These are phyloP conservation scores for Globodera rostochiensis DNA, from an alignment of 1,140 invertebrate genomes.

Conservation along the genomic window DNA sequence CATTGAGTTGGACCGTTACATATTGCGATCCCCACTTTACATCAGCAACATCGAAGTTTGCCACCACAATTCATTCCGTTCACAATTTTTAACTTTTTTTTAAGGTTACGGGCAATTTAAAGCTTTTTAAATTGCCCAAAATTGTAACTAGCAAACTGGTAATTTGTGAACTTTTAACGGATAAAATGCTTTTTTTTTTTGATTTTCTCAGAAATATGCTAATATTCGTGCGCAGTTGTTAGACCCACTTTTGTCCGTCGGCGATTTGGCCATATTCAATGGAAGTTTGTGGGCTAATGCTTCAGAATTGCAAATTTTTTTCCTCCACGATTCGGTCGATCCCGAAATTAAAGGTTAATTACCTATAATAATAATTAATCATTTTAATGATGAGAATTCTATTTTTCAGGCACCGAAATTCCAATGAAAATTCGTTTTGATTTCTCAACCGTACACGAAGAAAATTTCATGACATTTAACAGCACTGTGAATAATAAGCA, in stretches of 20 bases:
- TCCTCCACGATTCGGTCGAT: background rate
- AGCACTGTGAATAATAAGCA: background rate
- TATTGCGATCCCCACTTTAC: background rate
- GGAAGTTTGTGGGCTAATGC: background rate
- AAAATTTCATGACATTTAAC: background rate
- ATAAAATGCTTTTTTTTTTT: no score
- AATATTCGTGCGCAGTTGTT: background rate
- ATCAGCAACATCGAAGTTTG: background rate
- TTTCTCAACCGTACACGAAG: background rate
- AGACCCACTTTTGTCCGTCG: background rate
- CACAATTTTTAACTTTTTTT: background rate
- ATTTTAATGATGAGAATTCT: background rate
- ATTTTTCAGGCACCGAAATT: background rate
- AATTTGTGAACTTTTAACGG: background rate
- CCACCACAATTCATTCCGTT: no score
- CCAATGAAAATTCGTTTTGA: background rate
- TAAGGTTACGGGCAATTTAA: background rate
- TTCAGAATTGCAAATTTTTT: background rate
- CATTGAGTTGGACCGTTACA: background rate
- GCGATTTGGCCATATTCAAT: background rate
- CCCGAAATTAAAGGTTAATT: background rate
- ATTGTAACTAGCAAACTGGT: background rate
- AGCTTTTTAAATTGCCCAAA: background rate
- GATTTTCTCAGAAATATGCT: no score
- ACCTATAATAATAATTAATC: background rate